These are phyloP conservation scores for Phyllostomus discolor DNA, from an alignment of 2,113 vertebrate species.

Conservation along the genomic window DNA sequence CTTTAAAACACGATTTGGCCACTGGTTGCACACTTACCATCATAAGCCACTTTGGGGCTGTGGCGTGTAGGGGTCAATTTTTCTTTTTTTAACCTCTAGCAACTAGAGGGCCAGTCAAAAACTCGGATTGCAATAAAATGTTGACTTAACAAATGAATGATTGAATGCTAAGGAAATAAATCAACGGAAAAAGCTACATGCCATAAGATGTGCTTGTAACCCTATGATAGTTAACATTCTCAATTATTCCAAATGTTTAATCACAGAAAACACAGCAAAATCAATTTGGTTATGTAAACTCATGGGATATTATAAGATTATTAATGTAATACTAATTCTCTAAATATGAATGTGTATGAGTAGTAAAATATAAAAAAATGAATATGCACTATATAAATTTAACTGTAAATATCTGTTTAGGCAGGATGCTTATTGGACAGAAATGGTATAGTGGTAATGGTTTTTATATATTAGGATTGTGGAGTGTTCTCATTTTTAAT, in stretches of 20 bases:
- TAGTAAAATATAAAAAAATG: neutral
- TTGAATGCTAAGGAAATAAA: neutral
- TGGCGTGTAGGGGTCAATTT: neutral
- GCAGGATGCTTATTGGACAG: neutral
- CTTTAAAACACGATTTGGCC: neutral
- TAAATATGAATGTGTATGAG: neutral
- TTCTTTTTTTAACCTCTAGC: neutral
- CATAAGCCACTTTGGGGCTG: neutral
- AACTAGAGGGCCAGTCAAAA: neutral
- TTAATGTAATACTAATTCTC: neutral
- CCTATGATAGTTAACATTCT: neutral
- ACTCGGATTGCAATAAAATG: neutral
- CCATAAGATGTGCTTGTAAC: neutral
- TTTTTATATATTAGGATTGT: neutral
- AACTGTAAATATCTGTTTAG: neutral
- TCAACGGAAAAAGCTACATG: neutral
- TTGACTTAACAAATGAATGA: neutral
- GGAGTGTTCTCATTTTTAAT: neutral
- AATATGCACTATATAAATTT: neutral
- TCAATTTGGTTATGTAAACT: neutral
- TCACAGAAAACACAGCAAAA: neutral
- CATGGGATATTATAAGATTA: neutral
- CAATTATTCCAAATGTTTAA: neutral
- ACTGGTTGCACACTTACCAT: neutral
- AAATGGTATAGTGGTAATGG: neutral